These are phyloP conservation scores for Ceratotherium simum DNA, from an alignment of 2,113 vertebrate species.

Conservation along the genomic window DNA sequence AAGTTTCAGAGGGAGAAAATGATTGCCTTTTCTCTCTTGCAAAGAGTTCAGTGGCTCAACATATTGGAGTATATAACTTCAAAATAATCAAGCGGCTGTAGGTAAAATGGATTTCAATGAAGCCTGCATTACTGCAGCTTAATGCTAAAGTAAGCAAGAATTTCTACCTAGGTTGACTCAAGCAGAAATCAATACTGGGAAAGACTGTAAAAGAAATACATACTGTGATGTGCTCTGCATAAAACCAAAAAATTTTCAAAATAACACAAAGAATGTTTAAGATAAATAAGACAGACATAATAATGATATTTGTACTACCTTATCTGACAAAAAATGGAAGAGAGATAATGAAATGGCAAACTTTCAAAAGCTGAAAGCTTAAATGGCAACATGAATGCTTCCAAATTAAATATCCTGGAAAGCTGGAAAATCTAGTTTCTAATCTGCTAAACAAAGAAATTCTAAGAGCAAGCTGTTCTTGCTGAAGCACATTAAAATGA, in stretches of 20 bases:
- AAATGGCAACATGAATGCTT: slow-evolving; percentile 37
- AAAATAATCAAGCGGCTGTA: slow-evolving; percentile 55
- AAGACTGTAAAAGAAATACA: slow-evolving; percentile 41
- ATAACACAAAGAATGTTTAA: neutral
- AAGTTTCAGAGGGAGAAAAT: neutral
- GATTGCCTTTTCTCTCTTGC: neutral
- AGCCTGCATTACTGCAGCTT: slow-evolving; percentile 26
- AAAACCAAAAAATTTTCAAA: slow-evolving; percentile 58
- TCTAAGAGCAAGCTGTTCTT: slow-evolving; percentile 59
- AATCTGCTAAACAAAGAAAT: slow-evolving; percentile 64
- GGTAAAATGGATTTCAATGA: slow-evolving; percentile 64
- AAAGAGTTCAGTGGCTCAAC: slow-evolving; percentile 33
- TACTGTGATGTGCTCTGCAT: neutral
- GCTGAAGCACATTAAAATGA: slow-evolving; percentile 57
- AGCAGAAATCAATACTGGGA: slow-evolving; percentile 69
- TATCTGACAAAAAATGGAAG: slow-evolving; percentile 25
- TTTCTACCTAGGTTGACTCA: slow-evolving; percentile 41
- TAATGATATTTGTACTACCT: slow-evolving; percentile 13
- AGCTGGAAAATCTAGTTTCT: slow-evolving; percentile 55
- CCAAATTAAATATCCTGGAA: slow-evolving; percentile 48
- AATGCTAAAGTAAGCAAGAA: slow-evolving; percentile 57
- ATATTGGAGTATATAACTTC: slow-evolving; percentile 49
- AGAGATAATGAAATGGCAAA: slow-evolving; percentile 66
- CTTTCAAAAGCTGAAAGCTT: slow-evolving; percentile 49
- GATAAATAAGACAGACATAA: slow-evolving; percentile 17